Percentiles rank a stretch among this genome's conserved stretches.
Evolutionary conservation across 2,888 invertebrate species (phyloP).

Genomic region (Caenorhabditis doughertyi): DNA sequence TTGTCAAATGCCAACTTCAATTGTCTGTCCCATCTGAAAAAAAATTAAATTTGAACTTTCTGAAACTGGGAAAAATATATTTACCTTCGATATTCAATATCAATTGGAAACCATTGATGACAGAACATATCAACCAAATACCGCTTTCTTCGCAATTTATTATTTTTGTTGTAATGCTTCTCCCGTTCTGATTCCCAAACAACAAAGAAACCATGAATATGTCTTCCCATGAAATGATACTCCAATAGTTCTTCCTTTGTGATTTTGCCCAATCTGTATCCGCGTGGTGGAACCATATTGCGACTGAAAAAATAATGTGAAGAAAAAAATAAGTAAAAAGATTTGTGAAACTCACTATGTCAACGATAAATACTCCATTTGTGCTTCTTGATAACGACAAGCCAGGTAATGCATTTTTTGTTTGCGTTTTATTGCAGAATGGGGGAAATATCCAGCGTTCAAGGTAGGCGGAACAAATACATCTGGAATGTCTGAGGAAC

Average conservation of each 20-base stretch:
- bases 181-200: not conserved
- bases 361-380: slow-evolving; percentile 9
- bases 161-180: not conserved
- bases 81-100: slow-evolving; percentile 13
- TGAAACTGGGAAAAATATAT: not conserved
- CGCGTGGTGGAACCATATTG: not conserved
- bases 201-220: slow-evolving; percentile 58
- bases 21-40: slow-evolving; percentile 44
- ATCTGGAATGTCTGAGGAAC: slow-evolving; percentile 11
- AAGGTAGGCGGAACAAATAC: slow-evolving; percentile 40
- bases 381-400: slow-evolving; percentile 25
- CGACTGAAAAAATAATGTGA: slow-evolving; percentile 18
- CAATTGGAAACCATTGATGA: slow-evolving; percentile 28
- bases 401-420: slow-evolving; percentile 12
- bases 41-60: not conserved
- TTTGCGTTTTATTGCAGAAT: not conserved
- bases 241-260: not conserved
- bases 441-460: slow-evolving; percentile 42
- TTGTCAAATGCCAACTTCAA: slow-evolving; percentile 38
- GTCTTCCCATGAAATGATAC: slow-evolving; percentile 35
- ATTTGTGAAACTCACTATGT: slow-evolving; percentile 42
- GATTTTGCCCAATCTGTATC: not conserved
- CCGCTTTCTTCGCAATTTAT: not conserved
- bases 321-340: not conserved
- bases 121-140: slow-evolving; percentile 51